Conservation (phyloP, 1,140 invertebrate species). For the Dolichoris vasculosae region DNA sequence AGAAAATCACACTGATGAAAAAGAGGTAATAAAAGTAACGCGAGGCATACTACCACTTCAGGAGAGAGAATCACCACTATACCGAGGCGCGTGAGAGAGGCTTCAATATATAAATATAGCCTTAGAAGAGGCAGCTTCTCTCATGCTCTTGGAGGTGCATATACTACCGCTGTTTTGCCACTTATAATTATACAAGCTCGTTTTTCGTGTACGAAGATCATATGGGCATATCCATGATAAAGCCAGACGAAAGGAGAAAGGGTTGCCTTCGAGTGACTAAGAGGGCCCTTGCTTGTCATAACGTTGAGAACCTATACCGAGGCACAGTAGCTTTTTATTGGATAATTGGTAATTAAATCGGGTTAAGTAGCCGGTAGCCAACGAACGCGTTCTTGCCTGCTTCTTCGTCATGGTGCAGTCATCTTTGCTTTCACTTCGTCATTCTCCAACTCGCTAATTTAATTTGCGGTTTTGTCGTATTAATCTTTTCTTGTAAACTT, state of each 20-base stretch:
- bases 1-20: constrained; percentile 31
- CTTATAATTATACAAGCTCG: constrained; percentile 69
- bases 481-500: constrained; percentile 15
- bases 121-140: background rate
- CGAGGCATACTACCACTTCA: background rate
- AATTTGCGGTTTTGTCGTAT: constrained; percentile 71
- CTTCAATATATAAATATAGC: background rate
- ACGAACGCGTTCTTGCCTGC: constrained; percentile 67
- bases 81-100: background rate
- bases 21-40: constrained; percentile 47
- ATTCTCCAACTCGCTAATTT: constrained; percentile 69
- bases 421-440: constrained; percentile 41
- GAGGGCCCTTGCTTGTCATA: constrained; percentile 16
- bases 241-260: background rate
- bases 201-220: constrained; percentile 62
- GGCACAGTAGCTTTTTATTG: constrained; percentile 67
- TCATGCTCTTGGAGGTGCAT: background rate
- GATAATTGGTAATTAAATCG: constrained; percentile 72
- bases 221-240: constrained; percentile 55
- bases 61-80: constrained; percentile 9
- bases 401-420: constrained; percentile 27
- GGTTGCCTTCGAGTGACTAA: background rate
- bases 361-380: constrained; percentile 67
- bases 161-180: constrained; percentile 61
- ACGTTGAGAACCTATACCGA: constrained; percentile 4